Conservation (phyloP, 2,888 invertebrate species). For the Amiota communis region DNA sequence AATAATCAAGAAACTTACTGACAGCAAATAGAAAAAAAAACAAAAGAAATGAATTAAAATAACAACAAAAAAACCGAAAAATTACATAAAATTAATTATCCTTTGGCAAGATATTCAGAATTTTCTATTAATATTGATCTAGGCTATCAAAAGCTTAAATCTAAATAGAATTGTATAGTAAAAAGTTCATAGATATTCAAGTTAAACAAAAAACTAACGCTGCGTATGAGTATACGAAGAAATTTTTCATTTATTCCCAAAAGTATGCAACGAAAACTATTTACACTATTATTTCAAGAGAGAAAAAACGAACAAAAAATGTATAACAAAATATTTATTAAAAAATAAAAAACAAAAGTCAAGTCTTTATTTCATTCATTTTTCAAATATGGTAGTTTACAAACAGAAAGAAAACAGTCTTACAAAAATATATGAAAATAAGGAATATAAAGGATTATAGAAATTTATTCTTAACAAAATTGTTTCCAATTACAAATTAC, state of each 20-base stretch:
- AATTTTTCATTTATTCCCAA: neutral
- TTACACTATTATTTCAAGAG: conserved; percentile 17
- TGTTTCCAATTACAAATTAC: no score
- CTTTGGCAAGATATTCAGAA: conserved; percentile 12
- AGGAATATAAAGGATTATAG: no score
- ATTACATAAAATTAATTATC: conserved; percentile 22
- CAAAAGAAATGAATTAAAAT: neutral
- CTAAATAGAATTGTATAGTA: conserved; percentile 1
- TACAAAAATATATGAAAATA: neutral
- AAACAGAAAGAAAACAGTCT: conserved; percentile 17
- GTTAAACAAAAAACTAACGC: neutral
- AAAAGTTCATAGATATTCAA: neutral
- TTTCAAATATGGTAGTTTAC: no score
- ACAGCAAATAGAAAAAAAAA: neutral
- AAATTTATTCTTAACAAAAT: no score
- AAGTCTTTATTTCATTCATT: neutral
- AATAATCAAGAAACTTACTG: neutral
- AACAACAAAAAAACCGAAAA: neutral
- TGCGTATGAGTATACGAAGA: conserved; percentile 1
- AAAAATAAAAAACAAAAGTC: neutral
- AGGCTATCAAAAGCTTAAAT: neutral
- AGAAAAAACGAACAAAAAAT: conserved; percentile 25
- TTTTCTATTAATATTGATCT: neutral
- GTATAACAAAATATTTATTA: neutral
- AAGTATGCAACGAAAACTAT: neutral